A percentile compares a stretch with the other conserved stretches of the same genome.
Evolutionary conservation across 64 coral and sea anemone genomes (phyloP).

Genomic region (Pachyseris speciosa): DNA sequence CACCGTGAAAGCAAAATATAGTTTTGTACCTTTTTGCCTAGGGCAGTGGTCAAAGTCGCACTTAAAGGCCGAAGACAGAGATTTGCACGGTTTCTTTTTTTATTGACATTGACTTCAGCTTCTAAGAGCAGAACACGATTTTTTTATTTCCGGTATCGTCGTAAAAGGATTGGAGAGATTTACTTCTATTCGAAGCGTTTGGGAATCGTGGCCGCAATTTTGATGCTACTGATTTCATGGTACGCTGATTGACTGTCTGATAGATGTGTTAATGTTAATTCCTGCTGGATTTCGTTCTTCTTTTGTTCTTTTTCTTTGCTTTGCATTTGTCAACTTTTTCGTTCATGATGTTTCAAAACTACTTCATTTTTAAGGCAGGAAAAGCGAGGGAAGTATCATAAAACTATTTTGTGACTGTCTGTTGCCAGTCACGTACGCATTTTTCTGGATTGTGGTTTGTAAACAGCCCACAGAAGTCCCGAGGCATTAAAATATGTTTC

Average conservation of each 20-base stretch:
- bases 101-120: background rate
- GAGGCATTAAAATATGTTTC: background rate
- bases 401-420: background rate
- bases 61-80: background rate
- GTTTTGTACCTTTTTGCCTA: too few relatives aligned
- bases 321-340: background rate
- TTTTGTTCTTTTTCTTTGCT: background rate
- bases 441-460: background rate
- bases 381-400: background rate
- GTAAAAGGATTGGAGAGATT: background rate
- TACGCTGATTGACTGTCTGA: background rate
- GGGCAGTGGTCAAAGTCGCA: background rate
- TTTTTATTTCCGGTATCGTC: background rate
- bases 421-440: background rate
- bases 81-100: background rate
- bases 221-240: background rate
- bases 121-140: background rate
- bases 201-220: background rate
- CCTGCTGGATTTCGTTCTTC: background rate
- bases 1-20: background rate
- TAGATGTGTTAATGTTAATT: background rate
- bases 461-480: conserved; percentile 4
- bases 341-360: too few relatives aligned
- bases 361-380: background rate
- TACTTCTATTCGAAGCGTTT: background rate